Evolutionary conservation across 2,113 vertebrate species (phyloP).

Genomic region (Mormyrus iriodes): DNA sequence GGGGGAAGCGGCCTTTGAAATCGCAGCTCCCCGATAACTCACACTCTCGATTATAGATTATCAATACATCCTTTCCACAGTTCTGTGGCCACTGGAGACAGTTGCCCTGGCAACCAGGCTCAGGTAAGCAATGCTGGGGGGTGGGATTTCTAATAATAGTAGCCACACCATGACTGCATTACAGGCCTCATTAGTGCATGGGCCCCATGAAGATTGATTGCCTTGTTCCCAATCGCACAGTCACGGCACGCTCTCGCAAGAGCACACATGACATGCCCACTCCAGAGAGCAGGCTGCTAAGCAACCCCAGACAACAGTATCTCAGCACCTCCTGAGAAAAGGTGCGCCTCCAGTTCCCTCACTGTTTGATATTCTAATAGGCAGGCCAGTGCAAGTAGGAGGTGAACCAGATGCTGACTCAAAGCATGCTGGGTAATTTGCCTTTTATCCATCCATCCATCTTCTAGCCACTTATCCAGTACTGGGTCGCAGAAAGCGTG

Average conservation of each 20-base stretch:
- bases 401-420: not conserved
- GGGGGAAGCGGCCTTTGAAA: constrained; percentile 58
- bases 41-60: constrained; percentile 78
- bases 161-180: constrained; percentile 31
- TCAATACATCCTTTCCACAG: constrained; percentile 79
- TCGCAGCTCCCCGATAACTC: constrained; percentile 69
- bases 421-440: not conserved
- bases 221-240: constrained; percentile 36
- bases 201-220: constrained; percentile 37
- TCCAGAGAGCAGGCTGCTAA: not conserved
- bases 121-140: constrained; percentile 61
- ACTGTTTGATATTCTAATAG: not conserved
- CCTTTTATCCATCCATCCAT: not conserved
- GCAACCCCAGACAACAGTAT: not conserved
- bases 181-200: constrained; percentile 41
- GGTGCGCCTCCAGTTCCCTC: not conserved
- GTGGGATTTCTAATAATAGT: constrained; percentile 61
- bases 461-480: not conserved
- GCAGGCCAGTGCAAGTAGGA: not conserved
- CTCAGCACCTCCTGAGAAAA: not conserved
- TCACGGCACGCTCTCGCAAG: not conserved
- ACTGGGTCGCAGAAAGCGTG: not conserved
- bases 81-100: constrained; percentile 63
- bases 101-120: constrained; percentile 75
- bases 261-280: not conserved